These are phyloP conservation scores for Gnathonemus echidnorhynchus DNA, from an alignment of 2,113 vertebrate species.

Conservation along the genomic window DNA sequence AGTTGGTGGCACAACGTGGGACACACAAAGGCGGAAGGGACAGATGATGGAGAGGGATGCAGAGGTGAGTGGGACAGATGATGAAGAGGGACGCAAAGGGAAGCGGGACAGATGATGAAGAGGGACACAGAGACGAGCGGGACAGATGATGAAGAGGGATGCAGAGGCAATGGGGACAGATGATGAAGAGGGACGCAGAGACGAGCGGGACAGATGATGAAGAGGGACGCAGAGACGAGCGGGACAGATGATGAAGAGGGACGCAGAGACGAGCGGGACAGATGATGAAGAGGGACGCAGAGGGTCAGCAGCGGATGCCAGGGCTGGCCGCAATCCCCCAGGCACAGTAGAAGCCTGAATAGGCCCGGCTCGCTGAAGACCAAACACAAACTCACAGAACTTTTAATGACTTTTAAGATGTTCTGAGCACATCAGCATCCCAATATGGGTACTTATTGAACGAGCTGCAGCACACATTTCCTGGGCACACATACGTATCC, in stretches of 20 bases:
- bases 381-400: not conserved
- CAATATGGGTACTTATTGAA: too few species aligned
- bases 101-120: not conserved
- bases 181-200: not conserved
- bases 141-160: not conserved
- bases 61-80: accelerated
- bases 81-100: not conserved
- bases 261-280: not conserved
- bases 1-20: not conserved
- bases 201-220: not conserved
- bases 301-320: not conserved
- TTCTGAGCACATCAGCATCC: too few species aligned
- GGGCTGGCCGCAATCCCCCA: not conserved
- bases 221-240: accelerated
- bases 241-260: not conserved
- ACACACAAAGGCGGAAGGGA: not conserved
- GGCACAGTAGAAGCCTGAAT: not conserved
- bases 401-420: not conserved
- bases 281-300: not conserved
- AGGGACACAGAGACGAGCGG: not conserved
- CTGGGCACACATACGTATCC: not conserved
- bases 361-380: not conserved
- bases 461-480: not conserved
- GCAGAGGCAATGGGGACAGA: not conserved
- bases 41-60: not conserved